Evolutionary conservation across 1,140 invertebrate species (phyloP).

Genomic region (Ceratina japonica): DNA sequence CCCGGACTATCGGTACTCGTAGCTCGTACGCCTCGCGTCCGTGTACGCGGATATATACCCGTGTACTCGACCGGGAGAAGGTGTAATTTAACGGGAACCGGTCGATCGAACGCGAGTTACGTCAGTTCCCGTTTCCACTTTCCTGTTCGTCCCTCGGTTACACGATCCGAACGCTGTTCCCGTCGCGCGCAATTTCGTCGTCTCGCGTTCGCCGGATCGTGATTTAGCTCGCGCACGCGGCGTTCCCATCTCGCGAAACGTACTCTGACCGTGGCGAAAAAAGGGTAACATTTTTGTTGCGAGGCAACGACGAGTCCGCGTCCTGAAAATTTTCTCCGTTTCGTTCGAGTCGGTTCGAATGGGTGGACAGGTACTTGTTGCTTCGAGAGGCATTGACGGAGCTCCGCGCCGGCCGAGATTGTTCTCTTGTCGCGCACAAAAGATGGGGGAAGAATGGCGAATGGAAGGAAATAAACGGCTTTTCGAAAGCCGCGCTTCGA

Average conservation of each 20-base stretch:
- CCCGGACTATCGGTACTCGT: constrained; percentile 26
- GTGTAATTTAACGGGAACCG: constrained; percentile 66
- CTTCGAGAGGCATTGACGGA: constrained; percentile 17
- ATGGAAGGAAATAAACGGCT: background rate
- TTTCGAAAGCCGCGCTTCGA: background rate
- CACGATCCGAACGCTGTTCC: background rate
- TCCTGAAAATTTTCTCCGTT: background rate
- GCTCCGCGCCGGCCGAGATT: background rate
- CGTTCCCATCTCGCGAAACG: background rate
- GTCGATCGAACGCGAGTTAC: constrained; percentile 59
- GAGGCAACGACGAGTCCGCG: background rate
- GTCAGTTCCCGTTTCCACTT: constrained; percentile 63
- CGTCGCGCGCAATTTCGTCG: background rate
- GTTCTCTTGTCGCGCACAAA: background rate
- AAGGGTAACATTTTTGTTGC: background rate
- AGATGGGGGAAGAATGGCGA: background rate
- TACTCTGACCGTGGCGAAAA: background rate
- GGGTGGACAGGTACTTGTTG: constrained; percentile 21
- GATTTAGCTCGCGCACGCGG: background rate
- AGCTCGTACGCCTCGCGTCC: constrained; percentile 22
- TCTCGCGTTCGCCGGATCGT: too few species aligned
- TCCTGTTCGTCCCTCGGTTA: constrained; percentile 11
- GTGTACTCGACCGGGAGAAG: constrained; percentile 55
- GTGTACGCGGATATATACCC: constrained; percentile 39
- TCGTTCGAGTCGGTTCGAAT: background rate